Base-by-base conservation (phyloP, 2,888 invertebrate species). In the Cordylochernes scorpioides region DNA sequence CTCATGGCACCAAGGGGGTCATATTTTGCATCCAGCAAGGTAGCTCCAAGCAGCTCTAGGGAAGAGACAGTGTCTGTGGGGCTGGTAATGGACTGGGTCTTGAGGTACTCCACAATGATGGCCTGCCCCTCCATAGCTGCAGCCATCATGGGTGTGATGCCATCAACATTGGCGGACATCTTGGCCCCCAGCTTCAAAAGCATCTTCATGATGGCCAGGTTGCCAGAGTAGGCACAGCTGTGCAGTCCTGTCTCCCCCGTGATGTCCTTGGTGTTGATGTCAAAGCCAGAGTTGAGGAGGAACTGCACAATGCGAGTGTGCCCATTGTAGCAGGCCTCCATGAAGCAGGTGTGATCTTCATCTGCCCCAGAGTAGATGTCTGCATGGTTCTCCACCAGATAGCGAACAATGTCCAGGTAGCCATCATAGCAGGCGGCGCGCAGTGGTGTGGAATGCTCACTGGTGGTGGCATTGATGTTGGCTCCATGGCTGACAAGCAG, bases 301-400 rank as follows among this genome's bases (percentile, higher is more conserved):
- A 73, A 88, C 48, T 72, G 71, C 29, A 82, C 84, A 49, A 91
- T 86, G 48, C 68, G 65, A 42, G 70, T 67, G 57, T 91, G 86
- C 30, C 84, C 80, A 53, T 86, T 84, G 58, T 82, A 91, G 55
- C 86, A 88, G 26, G 88, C 80, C 37, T 94, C 94, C 91, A 94
- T 94, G 17, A 94, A 62, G 49, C 88, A 88, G 9, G 91, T 91
- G 58, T 94, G 91, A 1, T 80, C 82, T 52, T 82, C 80, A 38
- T 80, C 65, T 53, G 94, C 94, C 14, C 86, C 80, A 49, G 86
- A 71, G 60, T 91, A 88, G 51, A 91, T 74, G 56, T 91, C 84
- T 64, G 88, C 88, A 32, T 75, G 77, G 51, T 75, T 67, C 46
- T 72, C 68, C 36, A 91, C 72, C 43, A 94, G 64, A 59, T 71